These are phyloP conservation scores for Xenentodon cancila DNA, from an alignment of 2,797 vertebrate genomes.

Conservation along the genomic window DNA sequence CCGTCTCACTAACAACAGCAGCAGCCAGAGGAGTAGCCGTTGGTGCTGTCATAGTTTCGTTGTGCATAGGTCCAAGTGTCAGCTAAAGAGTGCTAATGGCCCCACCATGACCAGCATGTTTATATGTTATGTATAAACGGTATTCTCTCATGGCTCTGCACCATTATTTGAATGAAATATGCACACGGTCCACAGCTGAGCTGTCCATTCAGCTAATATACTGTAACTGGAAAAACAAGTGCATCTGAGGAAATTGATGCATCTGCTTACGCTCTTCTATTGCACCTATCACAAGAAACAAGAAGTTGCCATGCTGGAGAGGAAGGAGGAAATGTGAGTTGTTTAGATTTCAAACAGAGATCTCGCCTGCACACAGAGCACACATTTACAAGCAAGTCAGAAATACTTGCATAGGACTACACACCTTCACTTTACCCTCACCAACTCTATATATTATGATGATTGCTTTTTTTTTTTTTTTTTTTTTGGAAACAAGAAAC, in stretches of 20 bases:
- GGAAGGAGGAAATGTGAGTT: constrained; percentile 55
- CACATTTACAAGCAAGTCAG: constrained; percentile 1
- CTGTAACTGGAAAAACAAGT: constrained; percentile 15
- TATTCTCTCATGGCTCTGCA: neutral
- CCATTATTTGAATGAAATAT: constrained; percentile 20
- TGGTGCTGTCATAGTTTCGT: constrained; percentile 11
- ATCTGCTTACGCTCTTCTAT: constrained; percentile 11
- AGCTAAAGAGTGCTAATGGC: constrained; percentile 25
- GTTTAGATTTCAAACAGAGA: constrained; percentile 36
- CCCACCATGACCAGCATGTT: neutral
- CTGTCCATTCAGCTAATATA: constrained; percentile 1
- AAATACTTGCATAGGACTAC: neutral
- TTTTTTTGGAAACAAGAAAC: no score
- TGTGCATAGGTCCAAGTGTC: constrained; percentile 30
- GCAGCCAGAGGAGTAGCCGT: constrained; percentile 8
- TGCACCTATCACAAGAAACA: constrained; percentile 39
- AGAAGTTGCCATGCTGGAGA: constrained; percentile 52
- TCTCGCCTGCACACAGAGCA: constrained; percentile 20
- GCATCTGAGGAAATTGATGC: constrained; percentile 1
- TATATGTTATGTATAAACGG: no score
- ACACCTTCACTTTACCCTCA: no score
- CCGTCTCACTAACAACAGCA: neutral
- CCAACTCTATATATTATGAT: no score
- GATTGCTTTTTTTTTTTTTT: no score
- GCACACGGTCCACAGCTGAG: neutral